Base-by-base conservation (phyloP, 2,888 invertebrate genomes). In the Nymphalis c-album region DNA sequence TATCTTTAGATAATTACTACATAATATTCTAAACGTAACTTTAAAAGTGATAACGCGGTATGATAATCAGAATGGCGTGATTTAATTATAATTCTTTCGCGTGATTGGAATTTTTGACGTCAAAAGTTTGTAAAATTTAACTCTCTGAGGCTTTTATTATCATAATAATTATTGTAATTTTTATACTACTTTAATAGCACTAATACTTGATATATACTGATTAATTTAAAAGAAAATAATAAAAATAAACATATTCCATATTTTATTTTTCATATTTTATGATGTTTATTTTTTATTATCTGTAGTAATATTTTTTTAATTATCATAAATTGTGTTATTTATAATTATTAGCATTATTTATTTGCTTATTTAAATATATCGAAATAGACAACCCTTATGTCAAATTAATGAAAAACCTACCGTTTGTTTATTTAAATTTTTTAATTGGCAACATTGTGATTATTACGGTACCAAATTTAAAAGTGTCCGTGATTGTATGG, bases 261-360 rank as follows among this genome's bases (percentile, higher is more conserved):
- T 48, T 7, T 18, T 40, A 8, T 57, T 57, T 57, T 40, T 35
- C 18, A 57, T 40, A 18, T 31, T 55, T 55, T 35, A 8, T 57
- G 57, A 57, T 40, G 40, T 40, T 57, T 57, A 57, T 18, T 40
- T 57, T 57, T 35, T 55, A 20, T 53, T 17, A 40, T 57, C 31
- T 40, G 57, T 57, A 40, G 35, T 18, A 18, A 57, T 57, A 57
- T 57, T 57, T 40, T 57, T 57, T 35, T 57, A 40, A 53, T n/a
- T 13, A 10, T 40, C 48, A 48, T 48, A n/a, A 48, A 48, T 3
- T 10, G 10, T 13, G 40, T 40, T 40, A 40, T 40, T 40, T 40
- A 40, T 40, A 40, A 13, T 40, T 10, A 40, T 2, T 13, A 40
- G 40, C 13, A 40, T 48, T 48, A 48, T 48, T 48, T 48, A 48